These are phyloP conservation scores for Tyria jacobaeae DNA, from an alignment of 2,888 invertebrate genomes.

Conservation along the genomic window DNA sequence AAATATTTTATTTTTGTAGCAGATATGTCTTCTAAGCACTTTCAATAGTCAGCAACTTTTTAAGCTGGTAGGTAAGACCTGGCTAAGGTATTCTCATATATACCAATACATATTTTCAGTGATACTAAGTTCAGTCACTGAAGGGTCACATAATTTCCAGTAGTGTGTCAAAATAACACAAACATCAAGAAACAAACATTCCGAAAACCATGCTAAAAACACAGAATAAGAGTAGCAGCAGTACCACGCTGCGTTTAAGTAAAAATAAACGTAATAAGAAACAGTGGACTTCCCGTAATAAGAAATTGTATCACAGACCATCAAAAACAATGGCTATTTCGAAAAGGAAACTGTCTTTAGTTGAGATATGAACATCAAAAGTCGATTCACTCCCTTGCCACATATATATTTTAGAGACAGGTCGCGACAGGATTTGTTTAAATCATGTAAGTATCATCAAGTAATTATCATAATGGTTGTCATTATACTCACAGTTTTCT, in stretches of 20 bases:
- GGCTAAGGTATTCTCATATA: background rate
- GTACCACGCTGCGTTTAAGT: background rate
- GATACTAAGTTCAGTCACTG: background rate
- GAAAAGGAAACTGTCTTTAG: constrained; percentile 40
- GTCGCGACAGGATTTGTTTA: constrained; percentile 2
- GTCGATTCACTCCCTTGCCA: constrained; percentile 44
- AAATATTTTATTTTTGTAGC: background rate
- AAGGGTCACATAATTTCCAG: background rate
- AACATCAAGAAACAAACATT: background rate
- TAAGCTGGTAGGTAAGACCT: background rate
- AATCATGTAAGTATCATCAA: background rate
- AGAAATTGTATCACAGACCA: background rate
- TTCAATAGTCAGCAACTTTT: background rate
- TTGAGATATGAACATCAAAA: constrained; percentile 25
- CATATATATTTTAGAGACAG: constrained; percentile 47
- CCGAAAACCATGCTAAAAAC: background rate
- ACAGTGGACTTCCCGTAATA: background rate
- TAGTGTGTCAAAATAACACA: background rate
- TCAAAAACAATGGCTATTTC: background rate
- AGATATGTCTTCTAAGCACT: background rate
- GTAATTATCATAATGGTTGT: constrained; percentile 1
- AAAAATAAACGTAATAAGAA: background rate
- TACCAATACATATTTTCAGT: background rate
- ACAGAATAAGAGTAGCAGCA: background rate
- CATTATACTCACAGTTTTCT: constrained; percentile 92